phyloP scores from a whole-genome alignment of 92 coral and sea anemone species.

The Porites rus region DNA sequence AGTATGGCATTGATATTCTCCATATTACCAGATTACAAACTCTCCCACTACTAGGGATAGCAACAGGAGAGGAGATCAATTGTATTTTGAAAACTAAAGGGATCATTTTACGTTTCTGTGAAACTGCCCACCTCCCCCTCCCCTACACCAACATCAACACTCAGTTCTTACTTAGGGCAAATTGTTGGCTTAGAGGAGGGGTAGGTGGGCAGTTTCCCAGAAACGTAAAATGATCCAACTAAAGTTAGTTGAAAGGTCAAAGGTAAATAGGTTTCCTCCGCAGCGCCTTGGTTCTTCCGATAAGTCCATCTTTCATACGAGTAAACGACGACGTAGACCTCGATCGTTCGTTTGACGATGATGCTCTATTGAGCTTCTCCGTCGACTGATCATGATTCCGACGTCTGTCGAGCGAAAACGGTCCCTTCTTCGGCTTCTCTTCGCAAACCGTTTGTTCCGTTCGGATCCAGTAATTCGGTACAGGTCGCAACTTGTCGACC shows the following conservation, averaged over 20 bases:
- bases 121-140: no score
- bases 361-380: conserved; percentile 39
- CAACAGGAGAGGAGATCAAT: no score
- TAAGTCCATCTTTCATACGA: conserved; percentile 59
- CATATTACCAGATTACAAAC: no score
- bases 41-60: no score
- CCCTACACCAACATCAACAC: no score
- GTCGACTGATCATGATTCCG: conserved; percentile 42
- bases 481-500: conserved; percentile 16
- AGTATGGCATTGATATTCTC: no score
- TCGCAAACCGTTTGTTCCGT: conserved; percentile 29
- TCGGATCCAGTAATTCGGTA: conserved; percentile 29
- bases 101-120: no score
- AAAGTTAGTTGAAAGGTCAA: not conserved
- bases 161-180: no score
- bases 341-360: conserved; percentile 38
- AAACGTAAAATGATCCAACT: not conserved
- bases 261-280: conserved; percentile 47
- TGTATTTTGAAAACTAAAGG: no score
- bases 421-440: conserved; percentile 57
- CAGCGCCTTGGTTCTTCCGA: conserved; percentile 45
- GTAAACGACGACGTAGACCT: conserved; percentile 40
- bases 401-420: conserved; percentile 49
- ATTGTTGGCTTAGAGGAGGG: no score
- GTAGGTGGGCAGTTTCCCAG: not conserved